Conservation (phyloP, 1,140 invertebrate genomes). For the Macrostomum lignano region DNA sequence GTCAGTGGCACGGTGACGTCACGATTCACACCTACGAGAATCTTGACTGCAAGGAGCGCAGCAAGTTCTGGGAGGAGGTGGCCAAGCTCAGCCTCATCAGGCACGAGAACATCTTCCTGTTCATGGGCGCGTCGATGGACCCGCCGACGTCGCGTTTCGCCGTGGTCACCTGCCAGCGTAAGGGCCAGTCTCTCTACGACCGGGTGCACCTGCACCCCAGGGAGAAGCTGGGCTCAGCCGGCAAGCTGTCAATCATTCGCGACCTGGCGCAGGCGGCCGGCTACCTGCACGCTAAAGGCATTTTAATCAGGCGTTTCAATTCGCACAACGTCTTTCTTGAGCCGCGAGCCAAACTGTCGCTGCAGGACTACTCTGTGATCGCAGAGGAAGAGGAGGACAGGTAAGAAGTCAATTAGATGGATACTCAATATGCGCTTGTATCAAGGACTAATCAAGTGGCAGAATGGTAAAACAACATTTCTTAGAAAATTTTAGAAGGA, state of each 20-base stretch:
- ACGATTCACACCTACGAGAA: constrained; percentile 13
- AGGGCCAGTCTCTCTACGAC: constrained; percentile 23
- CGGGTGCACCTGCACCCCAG: constrained; percentile 14
- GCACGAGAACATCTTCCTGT: constrained; percentile 30
- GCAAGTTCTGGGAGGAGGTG: constrained; percentile 23
- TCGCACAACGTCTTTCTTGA: constrained; percentile 29
- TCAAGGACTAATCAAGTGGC: too few relatives aligned
- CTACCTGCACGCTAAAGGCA: constrained; percentile 30
- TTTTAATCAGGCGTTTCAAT: constrained; percentile 26
- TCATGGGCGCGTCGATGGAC: constrained; percentile 30
- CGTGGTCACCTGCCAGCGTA: constrained; percentile 23
- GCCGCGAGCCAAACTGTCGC: constrained; percentile 26
- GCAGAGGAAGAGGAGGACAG: too few relatives aligned
- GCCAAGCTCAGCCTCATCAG: constrained; percentile 25
- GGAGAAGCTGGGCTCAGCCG: constrained; percentile 15
- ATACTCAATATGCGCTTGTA: too few relatives aligned
- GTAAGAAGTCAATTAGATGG: too few relatives aligned
- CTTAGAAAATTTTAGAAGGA: too few relatives aligned
- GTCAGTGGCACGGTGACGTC: constrained; percentile 31
- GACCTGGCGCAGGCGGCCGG: constrained; percentile 27
- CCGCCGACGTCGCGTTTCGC: constrained; percentile 22
- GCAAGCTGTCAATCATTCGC: constrained; percentile 16
- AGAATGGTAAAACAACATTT: too few relatives aligned
- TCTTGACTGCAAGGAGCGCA: constrained; percentile 11
- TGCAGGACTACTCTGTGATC: constrained; percentile 29